Percentiles rank a stretch among this genome's conserved stretches.
phyloP scores from a whole-genome alignment of 2,113 vertebrate species.

The Phoxinus phoxinus region DNA sequence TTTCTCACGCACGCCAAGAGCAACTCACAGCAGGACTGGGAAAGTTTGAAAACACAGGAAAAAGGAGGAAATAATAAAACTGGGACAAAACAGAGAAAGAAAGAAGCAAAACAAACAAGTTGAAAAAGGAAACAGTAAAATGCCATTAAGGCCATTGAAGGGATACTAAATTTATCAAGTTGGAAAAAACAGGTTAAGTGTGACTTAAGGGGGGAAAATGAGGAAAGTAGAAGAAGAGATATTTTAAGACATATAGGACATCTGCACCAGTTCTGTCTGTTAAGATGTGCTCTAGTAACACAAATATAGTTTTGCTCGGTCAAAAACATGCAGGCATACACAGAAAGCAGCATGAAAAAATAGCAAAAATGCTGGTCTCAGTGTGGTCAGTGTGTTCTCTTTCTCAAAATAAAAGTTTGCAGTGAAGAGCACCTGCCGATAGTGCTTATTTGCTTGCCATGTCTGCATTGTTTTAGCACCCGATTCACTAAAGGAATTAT shows the following conservation, averaged over 20 bases:
- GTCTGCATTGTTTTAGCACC: conserved; percentile 3
- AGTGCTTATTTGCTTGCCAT: neutral
- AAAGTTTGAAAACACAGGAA: neutral
- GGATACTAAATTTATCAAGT: neutral
- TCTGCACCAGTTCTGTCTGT: neutral
- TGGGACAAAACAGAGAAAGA: neutral
- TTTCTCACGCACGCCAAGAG: neutral
- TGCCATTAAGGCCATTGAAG: neutral
- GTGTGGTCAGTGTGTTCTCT: neutral
- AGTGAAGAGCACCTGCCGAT: neutral
- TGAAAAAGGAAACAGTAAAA: neutral
- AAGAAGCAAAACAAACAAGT: neutral
- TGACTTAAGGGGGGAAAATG: neutral
- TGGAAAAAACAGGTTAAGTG: neutral
- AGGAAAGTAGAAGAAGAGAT: neutral
- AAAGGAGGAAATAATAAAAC: neutral
- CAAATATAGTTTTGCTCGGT: neutral
- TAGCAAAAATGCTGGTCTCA: neutral
- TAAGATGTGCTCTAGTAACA: conserved; percentile 32
- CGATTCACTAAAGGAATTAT: neutral
- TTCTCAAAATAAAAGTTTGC: too few species aligned
- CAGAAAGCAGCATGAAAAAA: neutral
- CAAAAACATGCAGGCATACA: conserved; percentile 21
- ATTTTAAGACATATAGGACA: conserved; percentile 27
- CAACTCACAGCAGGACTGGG: neutral